phyloP scores from a whole-genome alignment of 2,888 invertebrate species.

The Habroteleia sp. region DNA sequence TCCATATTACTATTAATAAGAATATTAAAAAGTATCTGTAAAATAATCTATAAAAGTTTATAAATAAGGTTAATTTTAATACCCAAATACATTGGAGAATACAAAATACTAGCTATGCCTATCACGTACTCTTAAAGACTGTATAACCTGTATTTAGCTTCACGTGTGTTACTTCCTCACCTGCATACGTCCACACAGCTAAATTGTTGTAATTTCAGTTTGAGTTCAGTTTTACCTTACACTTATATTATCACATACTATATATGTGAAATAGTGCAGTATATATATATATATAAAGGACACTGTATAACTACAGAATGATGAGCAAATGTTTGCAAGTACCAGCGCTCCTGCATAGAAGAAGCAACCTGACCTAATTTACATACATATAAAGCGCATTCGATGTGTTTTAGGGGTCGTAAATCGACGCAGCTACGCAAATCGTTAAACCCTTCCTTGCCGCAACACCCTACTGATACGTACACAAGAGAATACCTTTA shows the following conservation, averaged over 20 bases:
- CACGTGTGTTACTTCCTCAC: conserved; percentile 42
- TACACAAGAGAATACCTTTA: conserved; percentile 70
- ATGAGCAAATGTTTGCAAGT: conserved; percentile 56
- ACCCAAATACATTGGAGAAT: too few relatives aligned
- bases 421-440: conserved; percentile 81
- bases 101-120: too few relatives aligned
- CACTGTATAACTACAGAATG: conserved; percentile 55
- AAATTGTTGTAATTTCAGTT: conserved; percentile 75
- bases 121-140: too few relatives aligned
- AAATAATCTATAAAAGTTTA: too few relatives aligned
- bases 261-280: conserved; percentile 38
- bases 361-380: conserved; percentile 80
- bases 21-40: too few relatives aligned
- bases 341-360: conserved; percentile 66
- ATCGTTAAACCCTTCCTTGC: conserved; percentile 81
- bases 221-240: conserved; percentile 71
- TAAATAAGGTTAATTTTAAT: too few relatives aligned
- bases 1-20: too few relatives aligned
- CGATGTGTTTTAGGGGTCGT: conserved; percentile 81
- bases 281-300: conserved; percentile 40
- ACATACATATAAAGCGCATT: conserved; percentile 81
- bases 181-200: conserved; percentile 55
- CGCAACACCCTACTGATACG: conserved; percentile 76
- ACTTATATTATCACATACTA: conserved; percentile 33
- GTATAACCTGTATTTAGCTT: conserved; percentile 62